phyloP scores from a whole-genome alignment of 2,113 vertebrate species.

The Mohoua ochrocephala region DNA sequence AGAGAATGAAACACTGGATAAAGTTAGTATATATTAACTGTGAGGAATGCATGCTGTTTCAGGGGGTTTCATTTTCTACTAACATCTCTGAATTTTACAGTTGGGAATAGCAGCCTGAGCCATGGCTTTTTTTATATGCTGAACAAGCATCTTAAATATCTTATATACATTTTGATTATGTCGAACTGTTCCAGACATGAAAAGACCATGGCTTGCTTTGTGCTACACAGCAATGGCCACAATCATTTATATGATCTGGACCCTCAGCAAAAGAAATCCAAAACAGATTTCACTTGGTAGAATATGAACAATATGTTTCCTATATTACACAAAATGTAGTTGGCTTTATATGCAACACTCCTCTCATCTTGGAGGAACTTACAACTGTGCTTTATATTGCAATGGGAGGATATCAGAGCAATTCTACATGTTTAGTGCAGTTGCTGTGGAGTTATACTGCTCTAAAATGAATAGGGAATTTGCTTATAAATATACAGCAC shows the following conservation, averaged over 20 bases:
- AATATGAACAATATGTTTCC: neutral
- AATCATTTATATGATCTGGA: neutral
- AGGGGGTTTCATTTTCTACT: neutral
- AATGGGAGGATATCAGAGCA: neutral
- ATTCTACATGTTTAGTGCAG: neutral
- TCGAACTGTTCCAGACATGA: neutral
- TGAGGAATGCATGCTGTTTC: neutral
- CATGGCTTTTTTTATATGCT: neutral
- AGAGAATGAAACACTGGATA: neutral
- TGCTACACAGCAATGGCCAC: neutral
- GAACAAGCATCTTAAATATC: neutral
- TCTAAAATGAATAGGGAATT: neutral
- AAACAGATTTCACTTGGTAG: constrained; percentile 8
- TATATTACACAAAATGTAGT: neutral
- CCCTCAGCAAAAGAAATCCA: neutral
- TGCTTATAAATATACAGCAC: neutral
- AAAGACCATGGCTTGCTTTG: neutral
- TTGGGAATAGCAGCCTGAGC: neutral
- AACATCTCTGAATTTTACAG: neutral
- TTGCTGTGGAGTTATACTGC: neutral
- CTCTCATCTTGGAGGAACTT: neutral
- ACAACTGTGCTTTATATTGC: neutral
- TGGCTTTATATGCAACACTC: neutral
- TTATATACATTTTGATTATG: neutral
- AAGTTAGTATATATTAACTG: neutral